These are phyloP conservation scores for Pinna nobilis DNA, from an alignment of 1,140 invertebrate species.

Conservation along the genomic window DNA sequence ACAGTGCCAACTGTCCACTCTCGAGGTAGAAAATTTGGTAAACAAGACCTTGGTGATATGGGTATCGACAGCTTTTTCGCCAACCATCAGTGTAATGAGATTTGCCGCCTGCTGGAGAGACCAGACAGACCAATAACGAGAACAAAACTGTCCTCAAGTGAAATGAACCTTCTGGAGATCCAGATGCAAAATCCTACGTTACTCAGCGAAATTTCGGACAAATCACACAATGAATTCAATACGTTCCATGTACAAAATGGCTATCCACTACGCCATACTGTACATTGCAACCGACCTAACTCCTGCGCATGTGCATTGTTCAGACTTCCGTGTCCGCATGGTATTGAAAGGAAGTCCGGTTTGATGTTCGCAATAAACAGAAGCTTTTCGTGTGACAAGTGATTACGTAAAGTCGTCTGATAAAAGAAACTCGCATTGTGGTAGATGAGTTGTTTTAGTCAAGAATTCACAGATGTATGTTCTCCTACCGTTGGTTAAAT, in stretches of 20 bases:
- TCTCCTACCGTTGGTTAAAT: background rate
- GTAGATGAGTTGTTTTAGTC: background rate
- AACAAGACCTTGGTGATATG: constrained; percentile 27
- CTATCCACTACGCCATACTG: constrained; percentile 11
- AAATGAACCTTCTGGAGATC: constrained; percentile 29
- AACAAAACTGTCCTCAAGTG: constrained; percentile 1
- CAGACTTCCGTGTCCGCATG: constrained; percentile 27
- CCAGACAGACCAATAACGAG: constrained; percentile 15
- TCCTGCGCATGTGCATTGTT: constrained; percentile 30
- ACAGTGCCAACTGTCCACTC: constrained; percentile 44
- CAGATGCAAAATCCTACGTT: constrained; percentile 16
- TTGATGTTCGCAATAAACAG: constrained; percentile 7
- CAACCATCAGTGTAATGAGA: constrained; percentile 43
- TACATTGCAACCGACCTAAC: constrained; percentile 27
- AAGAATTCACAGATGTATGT: background rate
- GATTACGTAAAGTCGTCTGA: too few species aligned
- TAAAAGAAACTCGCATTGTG: constrained; percentile 4
- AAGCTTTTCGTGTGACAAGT: too few species aligned
- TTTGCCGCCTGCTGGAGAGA: constrained; percentile 30
- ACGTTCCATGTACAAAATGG: background rate
- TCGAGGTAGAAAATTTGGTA: constrained; percentile 26
- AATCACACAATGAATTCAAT: constrained; percentile 1
- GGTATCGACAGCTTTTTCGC: constrained; percentile 44
- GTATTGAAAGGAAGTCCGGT: constrained; percentile 1
- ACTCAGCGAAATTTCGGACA: constrained; percentile 11